phyloP scores from a whole-genome alignment of 2,888 invertebrate species.

The Sericinus montela region DNA sequence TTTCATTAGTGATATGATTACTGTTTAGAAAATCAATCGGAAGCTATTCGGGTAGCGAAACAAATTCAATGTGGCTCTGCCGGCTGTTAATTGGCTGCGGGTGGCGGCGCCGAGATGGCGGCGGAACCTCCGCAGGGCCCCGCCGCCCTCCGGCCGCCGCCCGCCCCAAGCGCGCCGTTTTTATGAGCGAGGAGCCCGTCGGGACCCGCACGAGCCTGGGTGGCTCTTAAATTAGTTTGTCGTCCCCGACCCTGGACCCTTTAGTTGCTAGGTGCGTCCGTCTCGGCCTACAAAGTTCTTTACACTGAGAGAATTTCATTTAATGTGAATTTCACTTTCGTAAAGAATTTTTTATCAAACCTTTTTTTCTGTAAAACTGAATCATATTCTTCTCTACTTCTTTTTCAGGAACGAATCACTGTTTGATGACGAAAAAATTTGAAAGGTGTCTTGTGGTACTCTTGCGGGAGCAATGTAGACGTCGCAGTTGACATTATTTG shows the following conservation, averaged over 20 bases:
- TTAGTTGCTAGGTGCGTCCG: slow-evolving; percentile 43
- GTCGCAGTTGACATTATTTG: slow-evolving; percentile 69
- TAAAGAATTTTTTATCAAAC: neutral
- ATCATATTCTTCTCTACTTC: neutral
- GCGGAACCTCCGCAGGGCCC: slow-evolving; percentile 76
- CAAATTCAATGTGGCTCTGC: slow-evolving; percentile 72
- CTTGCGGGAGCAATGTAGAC: slow-evolving; percentile 41
- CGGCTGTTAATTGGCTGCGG: slow-evolving; percentile 78
- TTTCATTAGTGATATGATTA: slow-evolving; percentile 35
- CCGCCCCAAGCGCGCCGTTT: slow-evolving; percentile 59
- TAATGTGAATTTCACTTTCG: neutral
- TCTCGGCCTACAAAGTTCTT: slow-evolving; percentile 2
- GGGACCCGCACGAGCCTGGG: slow-evolving; percentile 62
- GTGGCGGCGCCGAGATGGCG: slow-evolving; percentile 79
- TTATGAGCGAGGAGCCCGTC: slow-evolving; percentile 67
- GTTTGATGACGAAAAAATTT: neutral
- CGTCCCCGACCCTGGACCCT: slow-evolving; percentile 41
- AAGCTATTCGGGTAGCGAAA: slow-evolving; percentile 72
- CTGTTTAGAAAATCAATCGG: slow-evolving; percentile 71
- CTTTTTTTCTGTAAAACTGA: neutral
- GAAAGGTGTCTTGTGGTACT: slow-evolving; percentile 5
- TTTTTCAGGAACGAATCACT: neutral
- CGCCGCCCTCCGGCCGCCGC: slow-evolving; percentile 60
- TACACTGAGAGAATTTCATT: too few relatives aligned
- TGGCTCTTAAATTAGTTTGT: slow-evolving; percentile 66